Base-by-base conservation (phyloP, 2,797 vertebrate genomes). In the Craterocephalus amniculus region DNA sequence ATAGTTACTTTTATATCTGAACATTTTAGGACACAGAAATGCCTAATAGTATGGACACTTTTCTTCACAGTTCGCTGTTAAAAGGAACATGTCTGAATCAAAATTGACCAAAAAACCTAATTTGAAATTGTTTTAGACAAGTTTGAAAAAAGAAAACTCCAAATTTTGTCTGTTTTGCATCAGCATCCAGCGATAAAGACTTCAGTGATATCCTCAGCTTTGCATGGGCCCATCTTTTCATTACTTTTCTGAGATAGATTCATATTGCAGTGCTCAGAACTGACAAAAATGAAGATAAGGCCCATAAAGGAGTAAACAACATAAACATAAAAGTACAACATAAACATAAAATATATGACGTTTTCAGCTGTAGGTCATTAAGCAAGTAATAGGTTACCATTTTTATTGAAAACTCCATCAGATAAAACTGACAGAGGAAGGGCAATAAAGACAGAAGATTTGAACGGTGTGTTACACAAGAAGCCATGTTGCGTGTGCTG, bases 401-500 rank as follows among this genome's bases (percentile, higher is more conserved):
- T 72, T 74, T 83, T 71, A 74, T 73, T 61, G 40, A 57, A 78
- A 78, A 51, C 29, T 59, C 54, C 73, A 79, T 60, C 62, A 78
- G 81, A 87, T 77, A 80, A 83, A 77, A 68, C 27, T 63, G 71
- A 71, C 59, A 57, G 34, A 67, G 63, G 11, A 27, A 67, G 38
- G 57, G 76, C 57, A 52, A 58, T 35, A 58, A 63, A 80, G 40
- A 61, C 35, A 34, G 58, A 57, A 0, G 70, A 67, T 70, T 26
- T 59, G 51, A 75, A 58, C 22, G 9, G n/a, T 14, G 63, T 2
- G 58, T 77, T 80, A 68, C 83, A 74, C 16, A 27, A 80, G 76
- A 72, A 73, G 58, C 43, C 69, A 38, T 49, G 63, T 70, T 86
- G 86, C 74, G 59, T 85, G 79, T 67, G 64, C 71, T 58, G 70